A percentile compares a stretch with the other conserved stretches of the same genome.
phyloP scores from a whole-genome alignment of 2,113 vertebrate species.

The Clarias batrachus region DNA sequence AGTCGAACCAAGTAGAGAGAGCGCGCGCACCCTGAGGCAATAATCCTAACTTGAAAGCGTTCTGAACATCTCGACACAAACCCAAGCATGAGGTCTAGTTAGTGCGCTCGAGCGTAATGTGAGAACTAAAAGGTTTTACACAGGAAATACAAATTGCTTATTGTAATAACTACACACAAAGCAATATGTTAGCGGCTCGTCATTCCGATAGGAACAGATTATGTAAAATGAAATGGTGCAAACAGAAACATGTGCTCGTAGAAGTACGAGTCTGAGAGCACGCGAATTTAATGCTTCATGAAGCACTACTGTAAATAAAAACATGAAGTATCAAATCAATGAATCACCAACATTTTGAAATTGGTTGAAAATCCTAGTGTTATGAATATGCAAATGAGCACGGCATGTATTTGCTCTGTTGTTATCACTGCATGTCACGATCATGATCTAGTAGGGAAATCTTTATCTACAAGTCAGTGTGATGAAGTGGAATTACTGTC shows the following conservation, averaged over 20 bases:
- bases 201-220: background rate
- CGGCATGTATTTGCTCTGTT: background rate
- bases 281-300: background rate
- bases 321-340: background rate
- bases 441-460: background rate
- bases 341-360: background rate
- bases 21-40: background rate
- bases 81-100: background rate
- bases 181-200: background rate
- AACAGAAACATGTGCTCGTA: background rate
- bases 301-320: background rate
- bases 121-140: background rate
- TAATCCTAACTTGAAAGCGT: conserved; percentile 11
- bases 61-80: background rate
- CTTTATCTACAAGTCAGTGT: background rate
- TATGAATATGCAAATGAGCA: background rate
- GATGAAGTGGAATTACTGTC: background rate
- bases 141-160: background rate
- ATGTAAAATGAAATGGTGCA: background rate
- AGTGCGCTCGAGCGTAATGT: background rate
- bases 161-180: background rate
- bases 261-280: background rate
- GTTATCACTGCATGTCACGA: background rate
- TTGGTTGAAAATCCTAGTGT: background rate
- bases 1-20: background rate